Percentiles rank a stretch among this genome's conserved stretches.
phyloP scores from a whole-genome alignment of 2,888 invertebrate species.

The Platycheirus albimanus region DNA sequence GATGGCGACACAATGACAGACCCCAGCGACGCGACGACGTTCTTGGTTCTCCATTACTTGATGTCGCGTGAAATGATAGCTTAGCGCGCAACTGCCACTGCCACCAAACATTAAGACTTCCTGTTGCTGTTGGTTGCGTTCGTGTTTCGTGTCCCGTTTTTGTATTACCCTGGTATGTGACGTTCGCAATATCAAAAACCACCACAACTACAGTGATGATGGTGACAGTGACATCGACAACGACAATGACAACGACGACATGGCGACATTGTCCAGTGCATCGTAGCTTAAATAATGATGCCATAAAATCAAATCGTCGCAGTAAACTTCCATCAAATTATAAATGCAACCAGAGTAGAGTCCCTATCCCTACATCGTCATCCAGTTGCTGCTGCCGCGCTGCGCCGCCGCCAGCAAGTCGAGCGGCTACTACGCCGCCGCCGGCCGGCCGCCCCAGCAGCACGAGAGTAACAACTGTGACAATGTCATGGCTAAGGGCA shows the following conservation, averaged over 20 bases:
- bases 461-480: constrained; percentile 58
- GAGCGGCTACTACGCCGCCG: constrained; percentile 12
- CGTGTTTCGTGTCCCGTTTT: neutral
- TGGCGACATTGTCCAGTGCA: constrained; percentile 58
- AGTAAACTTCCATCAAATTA: constrained; percentile 72
- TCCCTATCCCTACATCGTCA: neutral
- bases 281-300: constrained; percentile 71
- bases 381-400: neutral
- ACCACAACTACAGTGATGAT: neutral
- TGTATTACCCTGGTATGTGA: neutral
- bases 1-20: neutral
- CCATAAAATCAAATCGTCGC: constrained; percentile 71
- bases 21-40: too few relatives aligned
- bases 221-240: neutral
- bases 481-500: constrained; percentile 70
- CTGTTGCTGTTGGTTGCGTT: constrained; percentile 48
- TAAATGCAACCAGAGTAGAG: constrained; percentile 67
- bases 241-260: constrained; percentile 3
- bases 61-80: constrained; percentile 66
- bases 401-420: constrained; percentile 19
- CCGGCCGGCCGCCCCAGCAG: too few relatives aligned
- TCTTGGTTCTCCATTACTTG: constrained; percentile 54
- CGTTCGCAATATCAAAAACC: neutral
- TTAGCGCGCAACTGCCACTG: constrained; percentile 66
- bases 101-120: constrained; percentile 68